Evolutionary conservation across 2,888 invertebrate genomes (phyloP), one percentile per base, ranked within the genome.

Genomic region (Sinopyrophorus schimmeli): DNA sequence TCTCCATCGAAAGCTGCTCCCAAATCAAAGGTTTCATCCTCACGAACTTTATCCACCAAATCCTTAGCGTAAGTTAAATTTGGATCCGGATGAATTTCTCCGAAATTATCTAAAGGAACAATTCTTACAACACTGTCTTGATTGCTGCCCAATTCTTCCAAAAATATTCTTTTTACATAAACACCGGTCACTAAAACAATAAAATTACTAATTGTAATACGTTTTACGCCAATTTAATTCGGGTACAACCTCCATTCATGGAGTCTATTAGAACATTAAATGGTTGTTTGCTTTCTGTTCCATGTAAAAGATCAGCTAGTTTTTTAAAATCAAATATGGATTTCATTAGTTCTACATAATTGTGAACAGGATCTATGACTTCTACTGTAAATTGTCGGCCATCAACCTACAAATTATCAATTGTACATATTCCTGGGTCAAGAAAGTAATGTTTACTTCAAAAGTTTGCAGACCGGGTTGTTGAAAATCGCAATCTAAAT

Each of bases 1-100:
- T 99, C 99, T 0, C 99, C 99, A 77, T 99, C 99, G 71, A 99
- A 99, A 11, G 99, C 99, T 1, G 95, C 97, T 5, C 99, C 99
- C 62, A 92, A 80, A 65, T 86, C 86, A 67, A 83, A 83, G 6
- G 76, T 74, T 3, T 63, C 55, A 41, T 87, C 83, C 43, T 72
- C 72, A 59, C 71, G 76, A 64, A 81, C 80, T 66, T 70, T 77
- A 63, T 73, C 80, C 61, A 91, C 89, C 41, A 91, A 78, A 63
- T 85, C 83, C 55, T 80, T 81, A 38, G 90, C 91, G 70, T 92
- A 91, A 0, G 90, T 90, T 47, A 91, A 80, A 78, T 99, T 99
- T 11, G 99, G 99, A 79, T 99, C 99, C 0, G 99, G 99, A 75
- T 92, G 94, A 48, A 87, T 81, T 20, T 96, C 96, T 2, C 98